Percentiles rank a stretch among this genome's conserved stretches.
Evolutionary conservation across 1,140 invertebrate genomes (phyloP).

Genomic region (Brachionus sp.): DNA sequence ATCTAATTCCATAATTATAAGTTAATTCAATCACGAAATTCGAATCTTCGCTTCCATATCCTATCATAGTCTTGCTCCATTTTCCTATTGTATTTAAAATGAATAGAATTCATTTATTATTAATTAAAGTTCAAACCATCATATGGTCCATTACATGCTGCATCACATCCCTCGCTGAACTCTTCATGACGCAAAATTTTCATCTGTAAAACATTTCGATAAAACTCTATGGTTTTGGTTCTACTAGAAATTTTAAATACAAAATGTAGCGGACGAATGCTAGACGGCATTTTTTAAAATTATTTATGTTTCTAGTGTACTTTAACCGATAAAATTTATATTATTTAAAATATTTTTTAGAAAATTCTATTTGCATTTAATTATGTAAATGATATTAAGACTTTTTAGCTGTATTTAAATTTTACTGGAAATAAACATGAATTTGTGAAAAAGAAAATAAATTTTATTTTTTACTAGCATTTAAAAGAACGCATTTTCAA

Average conservation of each 20-base stretch:
- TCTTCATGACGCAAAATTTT: slow-evolving; percentile 90
- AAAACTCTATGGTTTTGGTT: slow-evolving; percentile 77
- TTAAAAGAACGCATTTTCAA: background rate
- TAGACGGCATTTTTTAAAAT: slow-evolving; percentile 5
- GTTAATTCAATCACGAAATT: slow-evolving; percentile 95
- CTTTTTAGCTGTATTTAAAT: background rate
- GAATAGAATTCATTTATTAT: slow-evolving; percentile 70
- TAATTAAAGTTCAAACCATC: slow-evolving; percentile 43
- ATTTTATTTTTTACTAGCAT: background rate
- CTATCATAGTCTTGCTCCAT: slow-evolving; percentile 99
- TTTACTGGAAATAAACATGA: no score
- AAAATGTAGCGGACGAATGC: slow-evolving; percentile 76
- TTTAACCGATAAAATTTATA: background rate
- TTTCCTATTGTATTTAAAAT: slow-evolving; percentile 64
- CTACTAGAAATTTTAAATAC: slow-evolving; percentile 90
- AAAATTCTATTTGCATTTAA: background rate
- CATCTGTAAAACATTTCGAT: slow-evolving; percentile 84
- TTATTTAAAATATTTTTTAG: background rate
- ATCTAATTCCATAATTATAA: slow-evolving; percentile 88
- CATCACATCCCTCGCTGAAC: slow-evolving; percentile 90
- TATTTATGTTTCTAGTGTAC: background rate
- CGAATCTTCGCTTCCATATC: slow-evolving; percentile 87
- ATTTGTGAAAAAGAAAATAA: background rate
- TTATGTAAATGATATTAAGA: background rate
- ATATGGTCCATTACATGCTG: slow-evolving; percentile 87